These are phyloP conservation scores for Macropus fuliginosus DNA, from an alignment of 2,797 vertebrate genomes.

Conservation along the genomic window DNA sequence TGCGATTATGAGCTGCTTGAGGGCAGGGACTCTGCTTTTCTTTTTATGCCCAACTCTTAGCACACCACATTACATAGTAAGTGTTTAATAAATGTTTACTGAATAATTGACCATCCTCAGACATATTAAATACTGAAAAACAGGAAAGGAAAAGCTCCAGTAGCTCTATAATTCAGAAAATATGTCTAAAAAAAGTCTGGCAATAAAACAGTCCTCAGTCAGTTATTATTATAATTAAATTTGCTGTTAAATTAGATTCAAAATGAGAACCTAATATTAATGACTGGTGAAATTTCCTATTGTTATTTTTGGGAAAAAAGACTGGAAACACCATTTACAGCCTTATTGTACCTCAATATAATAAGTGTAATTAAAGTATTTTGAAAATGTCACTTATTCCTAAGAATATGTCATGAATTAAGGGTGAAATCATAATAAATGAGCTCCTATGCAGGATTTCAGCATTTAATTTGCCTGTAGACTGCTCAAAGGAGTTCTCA, in stretches of 20 bases:
- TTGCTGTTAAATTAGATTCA: slow-evolving; percentile 3
- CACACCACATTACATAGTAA: background rate
- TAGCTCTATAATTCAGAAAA: slow-evolving; percentile 30
- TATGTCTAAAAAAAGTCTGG: background rate
- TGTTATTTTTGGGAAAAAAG: slow-evolving; percentile 61
- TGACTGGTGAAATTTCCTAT: slow-evolving; percentile 63
- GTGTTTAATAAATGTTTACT: background rate
- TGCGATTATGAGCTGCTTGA: background rate
- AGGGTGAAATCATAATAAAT: slow-evolving; percentile 83
- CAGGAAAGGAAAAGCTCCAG: background rate
- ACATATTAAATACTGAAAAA: background rate
- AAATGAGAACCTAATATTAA: slow-evolving; percentile 57
- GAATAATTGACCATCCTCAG: background rate
- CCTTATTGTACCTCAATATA: slow-evolving; percentile 70
- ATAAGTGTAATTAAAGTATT: slow-evolving; percentile 76
- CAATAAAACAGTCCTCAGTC: slow-evolving; percentile 21
- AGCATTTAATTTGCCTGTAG: slow-evolving; percentile 80
- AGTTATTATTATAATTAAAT: background rate
- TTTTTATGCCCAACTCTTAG: background rate
- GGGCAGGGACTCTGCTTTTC: background rate
- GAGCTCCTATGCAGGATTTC: slow-evolving; percentile 76
- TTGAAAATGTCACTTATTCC: slow-evolving; percentile 80
- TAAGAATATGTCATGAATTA: slow-evolving; percentile 77
- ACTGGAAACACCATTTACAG: slow-evolving; percentile 21
- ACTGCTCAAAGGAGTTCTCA: slow-evolving; percentile 65